Conservation (phyloP, 2,113 vertebrate species). For the Tamias sibiricus region DNA sequence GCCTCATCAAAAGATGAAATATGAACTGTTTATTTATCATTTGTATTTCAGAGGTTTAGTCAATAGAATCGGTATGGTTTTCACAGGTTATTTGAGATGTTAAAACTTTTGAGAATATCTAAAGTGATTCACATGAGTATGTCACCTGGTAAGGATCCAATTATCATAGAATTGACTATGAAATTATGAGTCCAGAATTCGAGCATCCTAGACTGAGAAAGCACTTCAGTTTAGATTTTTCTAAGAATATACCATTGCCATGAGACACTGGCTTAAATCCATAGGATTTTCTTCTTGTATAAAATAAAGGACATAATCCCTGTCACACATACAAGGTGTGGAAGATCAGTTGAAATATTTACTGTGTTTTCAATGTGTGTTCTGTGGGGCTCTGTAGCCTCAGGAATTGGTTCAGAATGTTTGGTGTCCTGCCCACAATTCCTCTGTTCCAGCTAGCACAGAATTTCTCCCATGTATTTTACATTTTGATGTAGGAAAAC, state of each 20-base stretch:
- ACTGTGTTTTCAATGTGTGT: not conserved
- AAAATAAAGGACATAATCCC: not conserved
- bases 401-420: not conserved
- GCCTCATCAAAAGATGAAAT: not conserved
- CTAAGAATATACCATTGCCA: not conserved
- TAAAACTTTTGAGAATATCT: not conserved
- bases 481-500: not conserved
- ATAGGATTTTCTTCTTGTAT: not conserved
- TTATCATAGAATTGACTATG: not conserved
- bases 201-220: not conserved
- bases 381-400: not conserved
- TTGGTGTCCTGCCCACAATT: not conserved
- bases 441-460: not conserved
- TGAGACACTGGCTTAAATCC: not conserved
- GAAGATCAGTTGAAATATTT: not conserved
- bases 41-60: not conserved
- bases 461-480: not conserved
- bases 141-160: not conserved
- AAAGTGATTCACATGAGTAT: not conserved
- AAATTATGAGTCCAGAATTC: not conserved
- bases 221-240: not conserved
- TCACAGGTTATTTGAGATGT: not conserved
- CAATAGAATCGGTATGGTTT: not conserved
- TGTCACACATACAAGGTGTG: not conserved
- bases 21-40: not conserved